A percentile compares a stretch with the other conserved stretches of the same genome.
phyloP scores from a whole-genome alignment of 2,888 invertebrate genomes.

The Philaethria dido region DNA sequence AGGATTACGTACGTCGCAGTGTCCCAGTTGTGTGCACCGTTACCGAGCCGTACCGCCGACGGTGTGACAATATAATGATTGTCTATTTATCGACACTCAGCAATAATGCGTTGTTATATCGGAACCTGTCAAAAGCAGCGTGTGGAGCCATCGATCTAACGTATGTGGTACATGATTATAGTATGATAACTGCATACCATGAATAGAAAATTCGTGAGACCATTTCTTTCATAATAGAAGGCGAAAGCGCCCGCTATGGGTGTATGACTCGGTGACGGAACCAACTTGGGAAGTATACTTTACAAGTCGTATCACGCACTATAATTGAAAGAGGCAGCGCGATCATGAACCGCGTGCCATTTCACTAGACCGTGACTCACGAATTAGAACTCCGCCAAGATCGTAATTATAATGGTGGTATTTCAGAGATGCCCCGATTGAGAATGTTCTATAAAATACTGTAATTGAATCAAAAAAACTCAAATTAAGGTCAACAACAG shows the following conservation, averaged over 20 bases:
- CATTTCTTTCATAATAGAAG: constrained; percentile 57
- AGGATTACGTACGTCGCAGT: constrained; percentile 74
- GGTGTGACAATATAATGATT: constrained; percentile 77
- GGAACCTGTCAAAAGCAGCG: constrained; percentile 57
- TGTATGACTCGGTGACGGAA: constrained; percentile 60
- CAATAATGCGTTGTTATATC: constrained; percentile 55
- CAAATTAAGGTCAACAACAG: constrained; percentile 65
- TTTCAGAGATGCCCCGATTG: constrained; percentile 71
- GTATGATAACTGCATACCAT: constrained; percentile 26
- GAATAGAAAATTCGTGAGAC: constrained; percentile 36
- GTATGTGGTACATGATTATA: constrained; percentile 41
- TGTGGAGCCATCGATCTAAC: constrained; percentile 59
- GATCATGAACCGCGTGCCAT: constrained; percentile 72
- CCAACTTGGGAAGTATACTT: constrained; percentile 59
- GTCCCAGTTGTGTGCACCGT: constrained; percentile 75
- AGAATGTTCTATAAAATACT: constrained; percentile 61
- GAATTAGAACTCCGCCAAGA: constrained; percentile 79
- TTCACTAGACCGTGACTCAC: constrained; percentile 80
- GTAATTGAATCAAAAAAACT: constrained; percentile 63
- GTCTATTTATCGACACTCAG: constrained; percentile 66
- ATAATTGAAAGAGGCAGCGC: constrained; percentile 72
- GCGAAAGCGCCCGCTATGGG: constrained; percentile 59
- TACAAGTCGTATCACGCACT: constrained; percentile 72
- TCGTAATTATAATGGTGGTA: constrained; percentile 75
- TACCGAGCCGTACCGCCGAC: constrained; percentile 70